A percentile compares a stretch with the other conserved stretches of the same genome.
Evolutionary conservation across 2,113 vertebrate genomes (phyloP).

Genomic region (Saimiri boliviensis): DNA sequence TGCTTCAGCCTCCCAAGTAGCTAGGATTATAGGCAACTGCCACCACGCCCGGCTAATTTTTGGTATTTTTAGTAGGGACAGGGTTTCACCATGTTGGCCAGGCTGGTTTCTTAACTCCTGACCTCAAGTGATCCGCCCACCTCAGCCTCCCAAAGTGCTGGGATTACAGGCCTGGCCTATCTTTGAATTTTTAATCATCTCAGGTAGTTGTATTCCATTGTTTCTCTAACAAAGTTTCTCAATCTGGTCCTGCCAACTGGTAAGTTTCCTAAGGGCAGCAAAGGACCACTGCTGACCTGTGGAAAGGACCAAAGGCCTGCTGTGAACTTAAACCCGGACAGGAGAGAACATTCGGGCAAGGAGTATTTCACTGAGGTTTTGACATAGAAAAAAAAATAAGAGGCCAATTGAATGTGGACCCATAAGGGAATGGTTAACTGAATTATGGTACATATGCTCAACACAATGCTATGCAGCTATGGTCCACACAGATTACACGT

Average conservation of each 20-base stretch:
- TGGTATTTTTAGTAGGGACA: neutral
- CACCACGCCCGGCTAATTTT: neutral
- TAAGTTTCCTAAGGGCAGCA: neutral
- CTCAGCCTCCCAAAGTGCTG: neutral
- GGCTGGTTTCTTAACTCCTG: neutral
- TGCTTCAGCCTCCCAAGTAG: neutral
- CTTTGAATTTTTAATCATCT: neutral
- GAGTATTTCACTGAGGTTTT: neutral
- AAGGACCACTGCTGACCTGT: neutral
- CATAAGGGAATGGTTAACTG: neutral
- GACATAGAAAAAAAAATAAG: neutral
- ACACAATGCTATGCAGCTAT: neutral
- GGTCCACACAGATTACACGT: neutral
- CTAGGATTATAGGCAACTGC: neutral
- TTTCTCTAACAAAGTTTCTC: neutral
- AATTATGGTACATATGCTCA: neutral
- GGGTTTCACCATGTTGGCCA: neutral
- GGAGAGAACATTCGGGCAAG: neutral
- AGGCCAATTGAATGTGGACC: neutral
- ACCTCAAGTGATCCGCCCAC: neutral
- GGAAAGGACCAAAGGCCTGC: neutral
- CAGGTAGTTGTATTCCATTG: neutral
- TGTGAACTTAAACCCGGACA: neutral
- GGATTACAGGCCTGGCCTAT: neutral
- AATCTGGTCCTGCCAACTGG: neutral